A percentile compares a stretch with the other conserved stretches of the same genome.
These are phyloP conservation scores for Aulostomus chinensis DNA, from an alignment of 2,797 vertebrate genomes.

Conservation along the genomic window DNA sequence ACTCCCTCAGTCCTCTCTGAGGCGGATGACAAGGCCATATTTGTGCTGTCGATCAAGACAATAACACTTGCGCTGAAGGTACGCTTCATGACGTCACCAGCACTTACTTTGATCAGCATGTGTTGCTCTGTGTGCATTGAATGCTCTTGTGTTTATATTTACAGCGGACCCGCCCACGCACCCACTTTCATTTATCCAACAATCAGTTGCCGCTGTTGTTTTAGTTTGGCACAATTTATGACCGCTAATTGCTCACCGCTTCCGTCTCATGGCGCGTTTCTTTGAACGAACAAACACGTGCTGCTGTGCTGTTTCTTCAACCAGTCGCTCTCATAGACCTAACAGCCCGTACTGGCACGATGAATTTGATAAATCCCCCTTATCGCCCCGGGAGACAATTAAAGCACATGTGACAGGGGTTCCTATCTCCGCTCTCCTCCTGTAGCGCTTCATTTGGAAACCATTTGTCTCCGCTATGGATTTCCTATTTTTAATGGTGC, in stretches of 20 bases:
- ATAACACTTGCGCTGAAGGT: too few species aligned
- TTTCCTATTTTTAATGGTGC: slow-evolving; percentile 83
- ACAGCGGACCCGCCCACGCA: too few species aligned
- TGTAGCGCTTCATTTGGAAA: slow-evolving; percentile 82
- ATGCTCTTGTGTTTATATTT: too few species aligned
- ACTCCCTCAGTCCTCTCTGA: too few species aligned
- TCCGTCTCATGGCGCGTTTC: slow-evolving; percentile 29
- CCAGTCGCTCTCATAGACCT: slow-evolving; percentile 28
- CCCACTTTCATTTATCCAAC: slow-evolving; percentile 51
- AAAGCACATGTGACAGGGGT: slow-evolving; percentile 80
- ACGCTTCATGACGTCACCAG: too few species aligned
- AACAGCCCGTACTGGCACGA: slow-evolving; percentile 53
- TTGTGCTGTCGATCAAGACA: neutral
- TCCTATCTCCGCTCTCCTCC: slow-evolving; percentile 78
- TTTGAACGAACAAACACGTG: slow-evolving; percentile 59
- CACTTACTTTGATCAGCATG: too few species aligned
- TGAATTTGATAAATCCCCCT: slow-evolving; percentile 78
- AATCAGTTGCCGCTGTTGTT: slow-evolving; percentile 30
- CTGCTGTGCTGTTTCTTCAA: slow-evolving; percentile 53
- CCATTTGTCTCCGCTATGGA: slow-evolving; percentile 83
- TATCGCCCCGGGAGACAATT: slow-evolving; percentile 80
- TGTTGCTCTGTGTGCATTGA: too few species aligned
- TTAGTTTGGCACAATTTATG: slow-evolving; percentile 54
- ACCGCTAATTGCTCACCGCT: slow-evolving; percentile 50
- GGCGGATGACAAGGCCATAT: slow-evolving; percentile 2